These are phyloP conservation scores for Xestia c-nigrum DNA, from an alignment of 2,888 invertebrate genomes.

Conservation along the genomic window DNA sequence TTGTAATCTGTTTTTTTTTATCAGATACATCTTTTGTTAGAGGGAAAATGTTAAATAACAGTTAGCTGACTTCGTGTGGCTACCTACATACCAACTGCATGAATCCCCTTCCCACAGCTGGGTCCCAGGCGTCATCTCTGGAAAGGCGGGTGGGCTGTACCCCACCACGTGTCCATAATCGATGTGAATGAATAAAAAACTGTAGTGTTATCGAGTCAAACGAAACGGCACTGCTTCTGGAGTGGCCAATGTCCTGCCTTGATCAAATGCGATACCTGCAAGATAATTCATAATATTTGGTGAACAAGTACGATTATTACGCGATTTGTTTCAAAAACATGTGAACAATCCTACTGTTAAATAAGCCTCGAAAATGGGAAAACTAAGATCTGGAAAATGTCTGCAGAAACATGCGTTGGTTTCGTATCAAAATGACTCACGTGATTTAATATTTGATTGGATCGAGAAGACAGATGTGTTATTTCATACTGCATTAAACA, in stretches of 20 bases:
- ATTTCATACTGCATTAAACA: not conserved
- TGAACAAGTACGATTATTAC: not conserved
- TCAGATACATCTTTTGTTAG: not conserved
- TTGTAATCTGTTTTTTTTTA: not conserved
- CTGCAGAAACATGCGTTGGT: not conserved
- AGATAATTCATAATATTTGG: constrained; percentile 46
- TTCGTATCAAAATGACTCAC: not conserved
- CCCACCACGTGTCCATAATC: not conserved
- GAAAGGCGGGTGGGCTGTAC: not conserved
- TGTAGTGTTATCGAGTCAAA: constrained; percentile 91
- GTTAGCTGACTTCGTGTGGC: not conserved
- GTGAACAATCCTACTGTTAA: not conserved
- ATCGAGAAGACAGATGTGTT: not conserved
- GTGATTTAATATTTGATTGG: not conserved
- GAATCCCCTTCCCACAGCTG: not conserved
- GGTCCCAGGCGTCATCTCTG: not conserved
- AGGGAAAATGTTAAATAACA: not conserved
- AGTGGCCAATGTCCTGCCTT: constrained; percentile 96
- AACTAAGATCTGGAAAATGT: not conserved
- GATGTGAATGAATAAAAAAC: not conserved
- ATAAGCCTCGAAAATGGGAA: not conserved
- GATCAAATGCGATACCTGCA: constrained; percentile 98
- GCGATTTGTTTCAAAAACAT: not conserved
- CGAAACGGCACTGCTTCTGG: constrained; percentile 99
- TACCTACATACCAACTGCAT: not conserved